phyloP scores from a whole-genome alignment of 1,140 invertebrate genomes.

The Bombus balteatus region DNA sequence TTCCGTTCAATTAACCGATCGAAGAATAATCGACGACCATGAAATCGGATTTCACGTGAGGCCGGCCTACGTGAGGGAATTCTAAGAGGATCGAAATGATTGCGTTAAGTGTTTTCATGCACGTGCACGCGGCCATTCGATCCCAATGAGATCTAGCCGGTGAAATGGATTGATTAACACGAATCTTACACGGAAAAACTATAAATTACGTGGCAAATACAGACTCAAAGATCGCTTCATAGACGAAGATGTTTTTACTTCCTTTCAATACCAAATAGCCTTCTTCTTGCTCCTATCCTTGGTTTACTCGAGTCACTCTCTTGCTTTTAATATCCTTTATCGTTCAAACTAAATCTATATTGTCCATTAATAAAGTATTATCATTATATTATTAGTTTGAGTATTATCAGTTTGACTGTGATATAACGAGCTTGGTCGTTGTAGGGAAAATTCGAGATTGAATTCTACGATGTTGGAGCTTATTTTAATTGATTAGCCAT shows the following conservation, averaged over 20 bases:
- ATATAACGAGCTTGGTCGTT: not conserved
- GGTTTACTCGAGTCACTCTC: not conserved
- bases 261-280: not conserved
- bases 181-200: not conserved
- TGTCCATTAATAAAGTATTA: too few relatives aligned
- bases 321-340: too few relatives aligned
- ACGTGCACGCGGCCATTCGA: conserved; percentile 32
- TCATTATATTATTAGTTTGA: too few relatives aligned
- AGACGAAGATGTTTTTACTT: not conserved
- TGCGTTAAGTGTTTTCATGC: conserved; percentile 45
- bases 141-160: conserved; percentile 26
- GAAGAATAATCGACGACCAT: conserved; percentile 68
- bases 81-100: conserved; percentile 40
- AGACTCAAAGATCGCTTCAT: not conserved
- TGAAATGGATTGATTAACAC: conserved; percentile 7
- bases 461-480: not conserved
- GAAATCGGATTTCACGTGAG: conserved; percentile 71
- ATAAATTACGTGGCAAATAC: not conserved
- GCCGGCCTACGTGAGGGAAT: conserved; percentile 37
- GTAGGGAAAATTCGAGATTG: not conserved
- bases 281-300: not conserved
- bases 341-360: too few relatives aligned
- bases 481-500: not conserved
- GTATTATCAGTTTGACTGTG: not conserved
- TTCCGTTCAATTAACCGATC: conserved; percentile 65